These are phyloP conservation scores for Timema podura DNA, from an alignment of 2,888 invertebrate species.

Conservation along the genomic window DNA sequence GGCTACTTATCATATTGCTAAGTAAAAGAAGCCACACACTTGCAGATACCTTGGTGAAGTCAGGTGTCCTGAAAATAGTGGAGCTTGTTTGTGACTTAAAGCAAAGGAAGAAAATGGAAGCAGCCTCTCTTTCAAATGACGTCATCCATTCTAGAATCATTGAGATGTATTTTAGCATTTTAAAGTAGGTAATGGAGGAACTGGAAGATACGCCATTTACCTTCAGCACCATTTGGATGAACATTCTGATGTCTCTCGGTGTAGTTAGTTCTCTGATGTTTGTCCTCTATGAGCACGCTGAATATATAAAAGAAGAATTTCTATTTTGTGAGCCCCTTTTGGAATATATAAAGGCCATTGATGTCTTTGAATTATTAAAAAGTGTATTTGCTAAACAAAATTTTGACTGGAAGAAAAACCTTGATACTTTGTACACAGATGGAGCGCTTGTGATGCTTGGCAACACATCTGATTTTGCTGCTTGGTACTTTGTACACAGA, in stretches of 20 bases:
- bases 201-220: not conserved
- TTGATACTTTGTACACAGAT: not conserved
- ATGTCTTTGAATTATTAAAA: not conserved
- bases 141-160: conserved; percentile 4
- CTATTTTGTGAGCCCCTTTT: not conserved
- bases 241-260: not conserved
- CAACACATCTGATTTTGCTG: not conserved
- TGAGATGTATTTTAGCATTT: not conserved
- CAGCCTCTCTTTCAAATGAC: not conserved
- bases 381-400: not conserved
- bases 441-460: not conserved
- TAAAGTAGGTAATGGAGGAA: not conserved
- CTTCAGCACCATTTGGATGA: not conserved
- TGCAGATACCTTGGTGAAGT: not conserved
- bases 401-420: not conserved
- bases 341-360: not conserved
- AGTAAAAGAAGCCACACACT: not conserved
- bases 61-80: not conserved
- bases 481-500: not conserved
- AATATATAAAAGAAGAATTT: not conserved
- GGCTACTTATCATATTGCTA: not conserved
- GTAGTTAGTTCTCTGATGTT: not conserved
- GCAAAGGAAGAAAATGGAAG: not conserved
- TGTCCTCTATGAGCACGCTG: not conserved
- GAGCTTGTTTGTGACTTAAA: not conserved